Conservation (phyloP, 2,797 vertebrate species). For the Ptychobarbus kaznakovi region DNA sequence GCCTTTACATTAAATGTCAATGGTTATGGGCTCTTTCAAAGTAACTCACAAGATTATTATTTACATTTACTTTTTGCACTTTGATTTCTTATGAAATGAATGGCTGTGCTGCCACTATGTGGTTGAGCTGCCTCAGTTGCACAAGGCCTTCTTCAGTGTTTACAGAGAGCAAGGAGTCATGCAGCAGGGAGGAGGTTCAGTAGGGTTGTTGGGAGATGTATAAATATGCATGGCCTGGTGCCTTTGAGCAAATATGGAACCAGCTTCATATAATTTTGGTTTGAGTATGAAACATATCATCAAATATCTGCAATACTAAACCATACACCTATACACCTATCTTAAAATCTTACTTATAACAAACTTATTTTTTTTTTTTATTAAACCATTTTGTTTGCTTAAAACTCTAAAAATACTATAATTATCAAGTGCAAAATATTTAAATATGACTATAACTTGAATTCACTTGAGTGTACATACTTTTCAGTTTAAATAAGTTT, state of each 20-base stretch:
- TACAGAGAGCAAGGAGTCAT: background rate
- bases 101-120: constrained; percentile 2
- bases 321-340: background rate
- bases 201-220: background rate
- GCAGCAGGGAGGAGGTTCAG: background rate
- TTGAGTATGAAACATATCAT: background rate
- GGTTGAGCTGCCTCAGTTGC: background rate
- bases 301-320: background rate
- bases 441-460: no score
- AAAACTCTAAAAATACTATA: no score
- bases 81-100: background rate
- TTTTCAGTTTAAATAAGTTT: no score
- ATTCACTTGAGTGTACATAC: no score
- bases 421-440: no score
- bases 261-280: background rate
- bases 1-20: background rate
- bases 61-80: background rate
- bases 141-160: background rate
- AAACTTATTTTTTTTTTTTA: no score
- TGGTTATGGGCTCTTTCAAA: background rate
- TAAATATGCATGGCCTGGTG: background rate
- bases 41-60: background rate
- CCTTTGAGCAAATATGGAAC: background rate
- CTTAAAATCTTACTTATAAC: no score
- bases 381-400: no score